phyloP scores from a whole-genome alignment of 2,113 vertebrate species.

The Lagopus leucura region DNA sequence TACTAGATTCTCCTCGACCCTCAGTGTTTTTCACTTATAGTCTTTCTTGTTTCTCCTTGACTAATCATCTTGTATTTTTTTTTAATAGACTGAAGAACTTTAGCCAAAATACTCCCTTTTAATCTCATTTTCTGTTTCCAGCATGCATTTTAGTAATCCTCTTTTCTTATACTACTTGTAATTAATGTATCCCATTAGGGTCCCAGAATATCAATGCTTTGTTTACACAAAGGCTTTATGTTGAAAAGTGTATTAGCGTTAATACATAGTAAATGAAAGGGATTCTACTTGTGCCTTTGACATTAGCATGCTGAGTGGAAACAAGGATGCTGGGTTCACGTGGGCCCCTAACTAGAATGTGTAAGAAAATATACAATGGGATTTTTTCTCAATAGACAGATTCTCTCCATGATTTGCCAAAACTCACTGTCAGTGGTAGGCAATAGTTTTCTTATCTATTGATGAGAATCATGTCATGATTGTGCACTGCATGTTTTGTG shows the following conservation, averaged over 20 bases:
- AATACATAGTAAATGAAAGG: conserved; percentile 62
- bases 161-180: conserved; percentile 62
- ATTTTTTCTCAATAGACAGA: not conserved
- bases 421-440: not conserved
- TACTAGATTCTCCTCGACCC: conserved; percentile 27
- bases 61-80: conserved; percentile 59
- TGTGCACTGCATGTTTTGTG: not conserved
- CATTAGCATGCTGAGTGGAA: conserved; percentile 10
- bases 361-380: not conserved
- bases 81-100: conserved; percentile 54
- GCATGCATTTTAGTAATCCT: conserved; percentile 64
- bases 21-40: conserved; percentile 35
- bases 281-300: conserved; percentile 29
- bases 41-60: conserved; percentile 57
- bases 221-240: conserved; percentile 67
- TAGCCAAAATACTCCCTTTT: conserved; percentile 60
- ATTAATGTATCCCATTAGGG: conserved; percentile 67
- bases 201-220: conserved; percentile 60
- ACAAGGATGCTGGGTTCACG: not conserved
- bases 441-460: not conserved
- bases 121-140: conserved; percentile 73
- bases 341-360: not conserved
- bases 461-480: not conserved
- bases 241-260: conserved; percentile 61
- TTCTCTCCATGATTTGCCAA: not conserved